Evolutionary conservation across 2,113 vertebrate species (phyloP).

Genomic region (Coracopsis vasa): DNA sequence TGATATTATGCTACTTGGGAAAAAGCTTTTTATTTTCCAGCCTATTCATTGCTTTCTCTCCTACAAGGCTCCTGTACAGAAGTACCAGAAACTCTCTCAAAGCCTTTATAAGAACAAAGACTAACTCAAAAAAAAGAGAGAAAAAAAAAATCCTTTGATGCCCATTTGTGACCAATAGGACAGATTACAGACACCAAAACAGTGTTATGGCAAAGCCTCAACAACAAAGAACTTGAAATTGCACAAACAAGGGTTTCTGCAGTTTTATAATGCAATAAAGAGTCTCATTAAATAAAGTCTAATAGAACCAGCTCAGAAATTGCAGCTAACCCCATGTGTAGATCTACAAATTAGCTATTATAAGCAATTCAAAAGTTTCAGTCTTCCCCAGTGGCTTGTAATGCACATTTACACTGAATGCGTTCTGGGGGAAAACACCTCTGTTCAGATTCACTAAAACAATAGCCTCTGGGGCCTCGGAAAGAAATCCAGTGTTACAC

Average conservation of each 20-base stretch:
- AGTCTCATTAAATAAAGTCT: slow-evolving; percentile 10
- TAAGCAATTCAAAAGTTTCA: neutral
- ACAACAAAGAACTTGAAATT: neutral
- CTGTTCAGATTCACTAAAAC: neutral
- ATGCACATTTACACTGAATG: neutral
- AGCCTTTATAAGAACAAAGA: neutral
- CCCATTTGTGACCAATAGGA: neutral
- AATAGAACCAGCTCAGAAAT: neutral
- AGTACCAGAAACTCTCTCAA: slow-evolving; percentile 17
- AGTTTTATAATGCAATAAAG: neutral
- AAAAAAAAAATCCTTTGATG: neutral
- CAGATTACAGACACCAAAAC: neutral
- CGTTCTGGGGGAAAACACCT: neutral
- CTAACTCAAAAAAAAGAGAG: neutral
- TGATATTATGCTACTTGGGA: slow-evolving; percentile 11
- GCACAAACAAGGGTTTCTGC: neutral
- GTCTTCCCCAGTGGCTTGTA: neutral
- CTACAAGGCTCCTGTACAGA: neutral
- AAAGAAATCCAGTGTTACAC: neutral
- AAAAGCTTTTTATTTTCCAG: slow-evolving; percentile 41
- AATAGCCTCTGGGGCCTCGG: neutral
- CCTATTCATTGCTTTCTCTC: slow-evolving; percentile 28
- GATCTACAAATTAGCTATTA: neutral
- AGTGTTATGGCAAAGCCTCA: neutral
- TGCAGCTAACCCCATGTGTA: neutral